Conservation (phyloP, 37 sponge, comb jelly and placozoan species). For the Oscarella lobularis region DNA sequence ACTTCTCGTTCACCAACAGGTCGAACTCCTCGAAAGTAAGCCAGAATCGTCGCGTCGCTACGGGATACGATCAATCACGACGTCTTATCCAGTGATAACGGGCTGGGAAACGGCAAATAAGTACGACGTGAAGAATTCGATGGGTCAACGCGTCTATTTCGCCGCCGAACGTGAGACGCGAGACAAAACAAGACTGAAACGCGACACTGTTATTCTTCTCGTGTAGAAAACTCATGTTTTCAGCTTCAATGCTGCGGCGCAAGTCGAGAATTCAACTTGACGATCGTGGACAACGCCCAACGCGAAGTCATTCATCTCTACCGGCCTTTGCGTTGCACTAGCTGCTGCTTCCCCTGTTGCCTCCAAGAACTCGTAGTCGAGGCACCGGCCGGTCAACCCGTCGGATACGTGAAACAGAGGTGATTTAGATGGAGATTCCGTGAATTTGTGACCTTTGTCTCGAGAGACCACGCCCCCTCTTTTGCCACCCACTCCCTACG, state of each 20-base stretch:
- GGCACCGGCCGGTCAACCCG: constrained; percentile 77
- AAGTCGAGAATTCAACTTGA: constrained; percentile 62
- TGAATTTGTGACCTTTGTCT: too few species aligned
- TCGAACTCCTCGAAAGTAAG: constrained; percentile 73
- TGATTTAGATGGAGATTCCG: too few species aligned
- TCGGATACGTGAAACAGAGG: constrained; percentile 70
- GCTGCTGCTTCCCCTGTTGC: constrained; percentile 59
- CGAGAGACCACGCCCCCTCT: too few species aligned
- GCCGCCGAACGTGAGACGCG: constrained; percentile 67
- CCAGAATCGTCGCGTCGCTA: neutral
- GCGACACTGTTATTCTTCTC: neutral
- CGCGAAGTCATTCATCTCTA: constrained; percentile 74
- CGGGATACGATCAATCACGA: neutral
- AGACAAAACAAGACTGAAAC: neutral
- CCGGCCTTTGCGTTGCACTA: constrained; percentile 58
- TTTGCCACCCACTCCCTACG: neutral
- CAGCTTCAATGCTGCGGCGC: constrained; percentile 69
- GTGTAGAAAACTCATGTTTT: neutral
- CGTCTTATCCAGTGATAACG: constrained; percentile 38
- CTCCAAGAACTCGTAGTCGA: constrained; percentile 80
- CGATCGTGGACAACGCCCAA: constrained; percentile 65
- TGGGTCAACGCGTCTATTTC: constrained; percentile 94
- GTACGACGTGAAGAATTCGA: constrained; percentile 71
- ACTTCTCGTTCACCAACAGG: constrained; percentile 76
- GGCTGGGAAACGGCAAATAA: constrained; percentile 83